Percentiles rank a stretch among this genome's conserved stretches.
Conservation (phyloP, 2,113 vertebrate genomes). For the Indri indri region DNA sequence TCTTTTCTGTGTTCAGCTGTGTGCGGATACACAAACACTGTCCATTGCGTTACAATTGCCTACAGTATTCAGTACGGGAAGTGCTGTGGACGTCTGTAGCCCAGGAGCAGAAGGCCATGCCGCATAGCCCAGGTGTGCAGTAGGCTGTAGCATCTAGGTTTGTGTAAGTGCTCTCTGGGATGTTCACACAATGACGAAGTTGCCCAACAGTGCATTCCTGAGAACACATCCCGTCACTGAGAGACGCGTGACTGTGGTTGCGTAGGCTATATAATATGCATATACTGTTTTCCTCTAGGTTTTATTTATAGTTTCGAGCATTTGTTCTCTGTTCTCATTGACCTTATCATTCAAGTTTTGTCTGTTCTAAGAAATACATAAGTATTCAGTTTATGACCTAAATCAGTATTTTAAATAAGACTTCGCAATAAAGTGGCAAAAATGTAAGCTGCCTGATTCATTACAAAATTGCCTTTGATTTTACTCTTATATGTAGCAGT, state of each 20-base stretch:
- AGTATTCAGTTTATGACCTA: not conserved
- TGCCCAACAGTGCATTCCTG: too few relatives aligned
- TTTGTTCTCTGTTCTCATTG: not conserved
- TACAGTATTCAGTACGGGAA: fast-evolving
- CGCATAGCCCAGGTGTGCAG: not conserved
- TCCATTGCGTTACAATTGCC: not conserved
- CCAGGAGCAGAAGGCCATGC: too few relatives aligned
- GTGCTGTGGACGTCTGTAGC: not conserved
- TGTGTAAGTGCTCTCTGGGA: not conserved
- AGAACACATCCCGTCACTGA: not conserved
- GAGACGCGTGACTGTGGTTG: not conserved
- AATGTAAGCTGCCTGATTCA: not conserved
- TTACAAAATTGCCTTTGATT: not conserved
- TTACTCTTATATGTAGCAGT: not conserved
- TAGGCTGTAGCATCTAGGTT: not conserved
- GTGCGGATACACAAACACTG: not conserved
- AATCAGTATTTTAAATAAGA: not conserved
- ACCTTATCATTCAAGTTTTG: not conserved
- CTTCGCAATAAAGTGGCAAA: not conserved
- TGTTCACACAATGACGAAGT: fast-evolving
- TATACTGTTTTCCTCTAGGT: not conserved
- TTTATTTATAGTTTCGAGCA: not conserved
- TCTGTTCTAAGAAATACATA: not conserved
- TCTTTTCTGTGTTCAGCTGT: not conserved
- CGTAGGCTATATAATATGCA: fast-evolving